These are phyloP conservation scores for Scaptodrosophila latifasciaeformis DNA, from an alignment of 2,888 invertebrate species.

Conservation along the genomic window DNA sequence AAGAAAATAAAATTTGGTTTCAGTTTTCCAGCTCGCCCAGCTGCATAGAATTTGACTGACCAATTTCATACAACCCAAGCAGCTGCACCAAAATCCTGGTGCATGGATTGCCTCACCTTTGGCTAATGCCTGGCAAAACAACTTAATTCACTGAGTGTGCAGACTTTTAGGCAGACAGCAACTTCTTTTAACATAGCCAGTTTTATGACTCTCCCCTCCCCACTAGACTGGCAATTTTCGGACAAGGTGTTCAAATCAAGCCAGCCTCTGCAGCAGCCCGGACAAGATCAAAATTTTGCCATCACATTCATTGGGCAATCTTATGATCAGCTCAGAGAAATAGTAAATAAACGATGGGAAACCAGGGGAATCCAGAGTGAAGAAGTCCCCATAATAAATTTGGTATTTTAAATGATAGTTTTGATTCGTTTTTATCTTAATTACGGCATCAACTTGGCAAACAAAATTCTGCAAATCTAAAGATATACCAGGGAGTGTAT, in stretches of 20 bases:
- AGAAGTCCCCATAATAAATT: slow-evolving; percentile 43
- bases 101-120: slow-evolving; percentile 8
- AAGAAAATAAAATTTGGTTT: not conserved
- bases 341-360: too few relatives aligned
- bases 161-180: slow-evolving; percentile 28
- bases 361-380: too few relatives aligned
- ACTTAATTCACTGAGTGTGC: slow-evolving; percentile 53
- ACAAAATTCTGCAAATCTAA: slow-evolving; percentile 45
- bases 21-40: not conserved
- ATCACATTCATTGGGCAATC: slow-evolving; percentile 39
- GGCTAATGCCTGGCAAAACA: slow-evolving; percentile 61
- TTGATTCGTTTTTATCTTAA: slow-evolving; percentile 47
- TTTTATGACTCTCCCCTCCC: too few relatives aligned
- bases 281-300: slow-evolving; percentile 35
- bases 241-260: slow-evolving; percentile 58
- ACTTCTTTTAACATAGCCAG: too few relatives aligned
- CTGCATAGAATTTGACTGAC: slow-evolving; percentile 1
- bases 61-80: slow-evolving; percentile 35
- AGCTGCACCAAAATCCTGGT: slow-evolving; percentile 29
- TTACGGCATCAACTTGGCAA: slow-evolving; percentile 28
- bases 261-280: slow-evolving; percentile 11
- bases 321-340: too few relatives aligned
- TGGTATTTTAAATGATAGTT: slow-evolving; percentile 49
- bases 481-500: slow-evolving; percentile 22
- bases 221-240: slow-evolving; percentile 42